Percentiles rank a stretch among this genome's conserved stretches.
These are phyloP conservation scores for Eclectus roratus DNA, from an alignment of 2,113 vertebrate species.

Conservation along the genomic window DNA sequence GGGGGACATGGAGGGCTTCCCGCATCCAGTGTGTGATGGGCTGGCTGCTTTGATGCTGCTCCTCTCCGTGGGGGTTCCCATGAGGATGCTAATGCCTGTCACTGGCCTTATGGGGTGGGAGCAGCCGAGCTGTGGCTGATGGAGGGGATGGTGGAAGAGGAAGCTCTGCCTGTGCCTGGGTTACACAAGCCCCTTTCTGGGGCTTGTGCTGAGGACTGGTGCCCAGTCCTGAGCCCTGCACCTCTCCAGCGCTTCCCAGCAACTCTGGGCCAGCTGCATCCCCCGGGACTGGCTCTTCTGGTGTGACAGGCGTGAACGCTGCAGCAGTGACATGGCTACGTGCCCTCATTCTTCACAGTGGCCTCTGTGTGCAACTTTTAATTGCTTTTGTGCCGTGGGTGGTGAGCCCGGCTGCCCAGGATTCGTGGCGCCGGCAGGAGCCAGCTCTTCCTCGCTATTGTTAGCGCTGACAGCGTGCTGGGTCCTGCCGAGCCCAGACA, in stretches of 20 bases:
- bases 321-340: not conserved
- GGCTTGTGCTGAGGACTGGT: not conserved
- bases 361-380: constrained; percentile 54
- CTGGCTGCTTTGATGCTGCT: not conserved
- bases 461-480: not conserved
- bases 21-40: not conserved
- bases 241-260: not conserved
- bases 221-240: not conserved
- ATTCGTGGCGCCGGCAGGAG: not conserved
- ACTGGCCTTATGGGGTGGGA: not conserved
- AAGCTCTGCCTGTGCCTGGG: not conserved
- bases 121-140: not conserved
- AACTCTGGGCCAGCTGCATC: accelerated
- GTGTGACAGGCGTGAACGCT: not conserved
- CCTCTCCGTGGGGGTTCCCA: accelerated
- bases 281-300: not conserved
- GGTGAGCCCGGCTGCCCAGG: constrained; percentile 23
- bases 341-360: constrained; percentile 41
- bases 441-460: not conserved
- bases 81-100: not conserved
- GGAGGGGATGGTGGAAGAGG: not conserved
- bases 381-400: constrained; percentile 58
- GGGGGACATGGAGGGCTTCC: not conserved
- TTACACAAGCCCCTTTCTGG: not conserved
- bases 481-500: not conserved